Conservation (phyloP, 2,113 vertebrate genomes). For the Atrichornis clamosus region DNA sequence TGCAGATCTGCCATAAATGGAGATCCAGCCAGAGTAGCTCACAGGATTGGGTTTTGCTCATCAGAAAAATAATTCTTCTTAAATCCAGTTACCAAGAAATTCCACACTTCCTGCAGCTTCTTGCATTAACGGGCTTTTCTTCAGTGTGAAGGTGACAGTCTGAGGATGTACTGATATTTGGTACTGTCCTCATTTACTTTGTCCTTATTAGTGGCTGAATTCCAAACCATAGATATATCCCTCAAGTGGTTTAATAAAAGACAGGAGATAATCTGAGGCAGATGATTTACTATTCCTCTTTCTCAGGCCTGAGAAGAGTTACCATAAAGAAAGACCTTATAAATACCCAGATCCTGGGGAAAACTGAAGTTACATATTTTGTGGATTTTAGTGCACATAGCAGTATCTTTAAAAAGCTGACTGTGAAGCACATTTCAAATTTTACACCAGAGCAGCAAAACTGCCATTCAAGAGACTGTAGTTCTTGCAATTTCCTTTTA, state of each 20-base stretch:
- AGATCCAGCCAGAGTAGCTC: not conserved
- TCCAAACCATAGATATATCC: not conserved
- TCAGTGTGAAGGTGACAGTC: slow-evolving; percentile 8
- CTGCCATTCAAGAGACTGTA: not conserved
- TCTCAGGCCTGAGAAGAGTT: not conserved
- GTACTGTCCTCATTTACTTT: not conserved
- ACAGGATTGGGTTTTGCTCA: not conserved
- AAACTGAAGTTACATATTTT: not conserved
- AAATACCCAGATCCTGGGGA: not conserved
- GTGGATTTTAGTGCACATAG: not conserved
- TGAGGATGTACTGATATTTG: not conserved
- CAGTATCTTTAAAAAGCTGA: slow-evolving; percentile 36
- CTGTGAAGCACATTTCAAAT: not conserved
- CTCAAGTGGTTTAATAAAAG: not conserved
- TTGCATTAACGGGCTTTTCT: not conserved
- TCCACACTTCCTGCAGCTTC: not conserved
- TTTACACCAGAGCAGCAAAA: not conserved
- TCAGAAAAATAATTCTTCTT: not conserved
- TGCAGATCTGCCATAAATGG: not conserved
- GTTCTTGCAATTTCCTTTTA: not conserved
- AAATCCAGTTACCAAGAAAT: not conserved
- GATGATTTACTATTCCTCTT: not conserved
- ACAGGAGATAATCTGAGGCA: not conserved
- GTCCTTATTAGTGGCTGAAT: slow-evolving; percentile 18
- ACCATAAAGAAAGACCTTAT: not conserved